phyloP scores from a whole-genome alignment of 1,140 invertebrate species.

The Mesaphorura yosii region DNA sequence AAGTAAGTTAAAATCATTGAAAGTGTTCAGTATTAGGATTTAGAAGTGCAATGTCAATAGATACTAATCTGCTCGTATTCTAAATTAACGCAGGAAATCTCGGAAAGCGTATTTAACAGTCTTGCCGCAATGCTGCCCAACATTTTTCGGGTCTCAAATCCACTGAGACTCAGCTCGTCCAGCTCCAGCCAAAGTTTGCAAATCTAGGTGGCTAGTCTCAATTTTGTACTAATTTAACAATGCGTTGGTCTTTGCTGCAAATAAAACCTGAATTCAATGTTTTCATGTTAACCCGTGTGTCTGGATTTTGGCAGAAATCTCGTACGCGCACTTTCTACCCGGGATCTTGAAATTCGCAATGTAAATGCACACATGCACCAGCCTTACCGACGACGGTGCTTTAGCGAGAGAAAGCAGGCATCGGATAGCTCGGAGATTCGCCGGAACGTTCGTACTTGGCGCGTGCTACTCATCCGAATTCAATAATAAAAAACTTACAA shows the following conservation, averaged over 20 bases:
- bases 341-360: too few relatives aligned
- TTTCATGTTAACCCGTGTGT: background rate
- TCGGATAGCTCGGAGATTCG: too few relatives aligned
- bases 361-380: too few relatives aligned
- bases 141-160: slow-evolving; percentile 83
- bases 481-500: too few relatives aligned
- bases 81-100: slow-evolving; percentile 69
- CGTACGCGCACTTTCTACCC: too few relatives aligned
- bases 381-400: too few relatives aligned
- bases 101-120: slow-evolving; percentile 69
- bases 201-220: slow-evolving; percentile 4
- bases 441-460: too few relatives aligned
- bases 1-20: slow-evolving; percentile 40
- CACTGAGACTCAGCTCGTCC: slow-evolving; percentile 52
- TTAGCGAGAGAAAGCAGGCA: too few relatives aligned
- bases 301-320: background rate
- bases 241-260: too few relatives aligned
- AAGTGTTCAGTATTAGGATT: background rate
- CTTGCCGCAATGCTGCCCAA: slow-evolving; percentile 76
- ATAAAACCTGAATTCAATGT: background rate
- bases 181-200: slow-evolving; percentile 30
- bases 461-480: too few relatives aligned
- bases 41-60: slow-evolving; percentile 3
- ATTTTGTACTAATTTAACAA: slow-evolving; percentile 9
- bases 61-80: slow-evolving; percentile 35